phyloP scores from a whole-genome alignment of 2,888 invertebrate species.

The Eugnorisma glareosa region DNA sequence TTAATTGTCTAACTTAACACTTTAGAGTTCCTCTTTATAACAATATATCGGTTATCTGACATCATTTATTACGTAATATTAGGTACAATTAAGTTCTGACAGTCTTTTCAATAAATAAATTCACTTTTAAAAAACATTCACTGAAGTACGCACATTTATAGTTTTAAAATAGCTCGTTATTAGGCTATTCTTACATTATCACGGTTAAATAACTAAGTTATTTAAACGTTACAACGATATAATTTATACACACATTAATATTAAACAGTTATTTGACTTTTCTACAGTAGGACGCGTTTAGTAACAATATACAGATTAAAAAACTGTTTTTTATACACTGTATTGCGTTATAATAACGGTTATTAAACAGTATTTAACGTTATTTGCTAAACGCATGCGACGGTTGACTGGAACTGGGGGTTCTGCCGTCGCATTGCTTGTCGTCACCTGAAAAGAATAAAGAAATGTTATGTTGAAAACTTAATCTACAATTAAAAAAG shows the following conservation, averaged over 20 bases:
- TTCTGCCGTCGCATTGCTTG: constrained; percentile 86
- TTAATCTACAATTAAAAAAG: background rate
- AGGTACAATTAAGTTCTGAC: constrained; percentile 71
- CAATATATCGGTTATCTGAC: constrained; percentile 65
- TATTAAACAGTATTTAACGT: constrained; percentile 53
- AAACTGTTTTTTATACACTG: constrained; percentile 33
- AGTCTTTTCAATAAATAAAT: constrained; percentile 79
- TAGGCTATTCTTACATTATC: constrained; percentile 42
- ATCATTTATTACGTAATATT: constrained; percentile 60
- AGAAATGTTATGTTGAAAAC: background rate
- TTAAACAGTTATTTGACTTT: constrained; percentile 46
- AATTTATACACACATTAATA: constrained; percentile 48
- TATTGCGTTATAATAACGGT: constrained; percentile 44
- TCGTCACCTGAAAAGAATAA: constrained; percentile 83
- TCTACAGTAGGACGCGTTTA: constrained; percentile 61
- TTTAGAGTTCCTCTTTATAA: constrained; percentile 55
- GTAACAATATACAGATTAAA: constrained; percentile 58
- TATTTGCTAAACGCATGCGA: constrained; percentile 84
- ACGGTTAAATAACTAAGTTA: constrained; percentile 61
- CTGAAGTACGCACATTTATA: constrained; percentile 60
- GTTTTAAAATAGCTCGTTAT: constrained; percentile 52
- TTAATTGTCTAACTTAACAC: constrained; percentile 52
- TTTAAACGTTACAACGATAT: constrained; percentile 50
- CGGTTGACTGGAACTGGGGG: constrained; percentile 86
- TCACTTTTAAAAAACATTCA: constrained; percentile 65